Evolutionary conservation across 2,888 invertebrate species (phyloP).

Genomic region (Acleris emargana): DNA sequence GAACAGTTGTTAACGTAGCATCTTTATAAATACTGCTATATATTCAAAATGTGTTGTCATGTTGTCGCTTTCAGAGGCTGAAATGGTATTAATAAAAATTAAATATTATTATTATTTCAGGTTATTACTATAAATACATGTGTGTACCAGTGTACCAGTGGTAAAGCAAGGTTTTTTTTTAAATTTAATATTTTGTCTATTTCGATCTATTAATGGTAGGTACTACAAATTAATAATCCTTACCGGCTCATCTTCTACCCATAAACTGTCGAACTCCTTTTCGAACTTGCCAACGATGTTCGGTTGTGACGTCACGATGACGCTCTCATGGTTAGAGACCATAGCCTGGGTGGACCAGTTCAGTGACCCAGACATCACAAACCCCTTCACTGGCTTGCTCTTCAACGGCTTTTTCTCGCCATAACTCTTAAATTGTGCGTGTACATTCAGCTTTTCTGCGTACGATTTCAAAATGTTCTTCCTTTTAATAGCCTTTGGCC

Average conservation of each 20-base stretch:
- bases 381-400: conserved; percentile 60
- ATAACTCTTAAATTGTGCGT: conserved; percentile 58
- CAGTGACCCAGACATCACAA: conserved; percentile 88
- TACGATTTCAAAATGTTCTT: conserved; percentile 66
- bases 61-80: conserved; percentile 52
- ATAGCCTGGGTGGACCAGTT: conserved; percentile 91
- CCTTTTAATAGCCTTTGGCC: conserved; percentile 71
- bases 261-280: conserved; percentile 85
- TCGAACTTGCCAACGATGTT: conserved; percentile 82
- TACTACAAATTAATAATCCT: neutral
- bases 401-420: conserved; percentile 51
- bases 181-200: no score
- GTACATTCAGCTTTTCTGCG: conserved; percentile 72
- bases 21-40: conserved; percentile 8
- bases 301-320: conserved; percentile 85
- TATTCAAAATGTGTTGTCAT: conserved; percentile 37
- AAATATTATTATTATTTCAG: no score
- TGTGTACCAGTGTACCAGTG: no score
- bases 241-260: conserved; percentile 80
- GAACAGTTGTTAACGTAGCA: conserved; percentile 24
- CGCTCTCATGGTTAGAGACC: conserved; percentile 88
- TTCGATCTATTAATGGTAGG: no score
- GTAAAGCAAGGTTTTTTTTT: no score
- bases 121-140: no score
- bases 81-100: conserved; percentile 40